Percentiles rank a stretch among this genome's conserved stretches.
Evolutionary conservation across 2,888 invertebrate species (phyloP).

Genomic region (Clostera curtula): DNA sequence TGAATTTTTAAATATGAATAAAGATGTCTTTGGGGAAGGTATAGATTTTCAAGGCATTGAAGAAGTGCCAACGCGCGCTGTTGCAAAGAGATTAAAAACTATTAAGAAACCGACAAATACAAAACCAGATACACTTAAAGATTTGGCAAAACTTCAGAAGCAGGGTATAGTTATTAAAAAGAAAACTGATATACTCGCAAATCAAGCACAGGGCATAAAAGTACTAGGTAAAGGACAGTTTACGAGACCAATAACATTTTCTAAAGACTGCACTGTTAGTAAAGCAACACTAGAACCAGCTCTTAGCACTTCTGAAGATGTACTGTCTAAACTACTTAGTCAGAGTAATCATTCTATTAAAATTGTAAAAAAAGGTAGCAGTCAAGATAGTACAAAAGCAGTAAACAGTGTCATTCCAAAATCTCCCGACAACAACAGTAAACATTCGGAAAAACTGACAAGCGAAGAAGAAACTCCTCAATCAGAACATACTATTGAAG

Average conservation of each 20-base stretch:
- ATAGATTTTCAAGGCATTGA: conserved; percentile 62
- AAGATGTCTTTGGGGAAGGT: conserved; percentile 66
- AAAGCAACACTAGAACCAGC: conserved; percentile 17
- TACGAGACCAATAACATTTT: conserved; percentile 6
- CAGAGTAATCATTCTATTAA: conserved; percentile 60
- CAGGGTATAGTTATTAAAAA: conserved; percentile 58
- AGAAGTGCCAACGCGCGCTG: conserved; percentile 58
- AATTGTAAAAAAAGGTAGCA: conserved; percentile 49
- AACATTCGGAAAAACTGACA: conserved; percentile 6
- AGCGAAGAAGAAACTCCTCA: conserved; percentile 10
- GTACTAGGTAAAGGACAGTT: conserved; percentile 7
- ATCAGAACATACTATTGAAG: conserved; percentile 3
- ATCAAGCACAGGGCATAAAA: conserved; percentile 11
- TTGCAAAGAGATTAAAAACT: conserved; percentile 48
- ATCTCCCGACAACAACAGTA: conserved; percentile 1
- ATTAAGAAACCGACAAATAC: conserved; percentile 30
- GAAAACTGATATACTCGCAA: conserved; percentile 28
- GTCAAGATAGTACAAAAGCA: conserved; percentile 15
- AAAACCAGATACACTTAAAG: conserved; percentile 31
- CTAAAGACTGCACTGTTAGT: conserved; percentile 6
- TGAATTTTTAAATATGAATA: conserved; percentile 67
- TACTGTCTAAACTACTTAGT: conserved; percentile 53
- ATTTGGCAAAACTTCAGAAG: conserved; percentile 55
- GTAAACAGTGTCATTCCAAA: conserved; percentile 9
- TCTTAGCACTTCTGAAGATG: conserved; percentile 40